These are phyloP conservation scores for Sarcoramphus papa DNA, from an alignment of 2,797 vertebrate genomes.

Conservation along the genomic window DNA sequence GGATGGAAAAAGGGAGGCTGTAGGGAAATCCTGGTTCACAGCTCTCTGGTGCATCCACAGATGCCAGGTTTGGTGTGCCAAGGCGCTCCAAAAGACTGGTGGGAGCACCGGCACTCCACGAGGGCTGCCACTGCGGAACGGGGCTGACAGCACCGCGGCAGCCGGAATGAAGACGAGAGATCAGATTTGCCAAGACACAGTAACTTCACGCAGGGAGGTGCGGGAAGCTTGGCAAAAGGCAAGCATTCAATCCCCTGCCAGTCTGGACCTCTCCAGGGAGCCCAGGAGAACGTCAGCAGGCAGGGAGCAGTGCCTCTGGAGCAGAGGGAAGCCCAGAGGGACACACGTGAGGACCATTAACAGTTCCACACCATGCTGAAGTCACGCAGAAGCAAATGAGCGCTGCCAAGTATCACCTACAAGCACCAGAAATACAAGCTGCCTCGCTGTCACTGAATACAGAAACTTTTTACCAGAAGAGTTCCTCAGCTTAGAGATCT, in stretches of 20 bases:
- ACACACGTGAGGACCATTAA: accelerated
- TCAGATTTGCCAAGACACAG: not conserved
- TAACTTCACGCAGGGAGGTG: accelerated
- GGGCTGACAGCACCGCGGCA: accelerated
- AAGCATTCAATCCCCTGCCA: not conserved
- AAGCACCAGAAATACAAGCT: not conserved
- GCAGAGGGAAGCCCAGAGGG: not conserved
- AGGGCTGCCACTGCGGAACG: accelerated
- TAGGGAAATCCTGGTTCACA: not conserved
- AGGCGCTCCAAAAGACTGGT: not conserved
- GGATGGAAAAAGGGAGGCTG: not conserved
- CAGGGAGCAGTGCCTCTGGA: not conserved
- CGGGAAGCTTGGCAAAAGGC: not conserved
- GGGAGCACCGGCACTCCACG: not conserved
- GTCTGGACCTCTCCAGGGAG: not conserved
- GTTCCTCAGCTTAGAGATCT: not conserved
- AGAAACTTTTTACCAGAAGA: not conserved
- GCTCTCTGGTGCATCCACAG: not conserved
- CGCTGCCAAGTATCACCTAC: not conserved
- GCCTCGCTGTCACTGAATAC: accelerated
- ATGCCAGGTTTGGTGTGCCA: accelerated
- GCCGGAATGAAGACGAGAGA: not conserved
- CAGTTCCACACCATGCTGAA: not conserved
- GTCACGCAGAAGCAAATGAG: not conserved
- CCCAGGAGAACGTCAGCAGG: not conserved